A percentile compares a stretch with the other conserved stretches of the same genome.
Conservation (phyloP, 2,888 invertebrate genomes). For the Tholera decimalis region DNA sequence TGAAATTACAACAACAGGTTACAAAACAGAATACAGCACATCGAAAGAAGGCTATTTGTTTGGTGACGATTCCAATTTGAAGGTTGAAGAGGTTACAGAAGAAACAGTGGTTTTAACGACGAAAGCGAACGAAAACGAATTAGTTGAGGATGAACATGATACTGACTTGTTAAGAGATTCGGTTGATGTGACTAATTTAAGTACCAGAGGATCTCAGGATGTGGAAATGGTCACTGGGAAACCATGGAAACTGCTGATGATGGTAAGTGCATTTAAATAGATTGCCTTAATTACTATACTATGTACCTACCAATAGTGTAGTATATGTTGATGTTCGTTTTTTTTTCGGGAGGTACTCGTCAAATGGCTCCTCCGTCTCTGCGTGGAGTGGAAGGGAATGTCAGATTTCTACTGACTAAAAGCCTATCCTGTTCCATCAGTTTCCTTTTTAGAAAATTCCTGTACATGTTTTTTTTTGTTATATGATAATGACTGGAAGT, state of each 20-base stretch:
- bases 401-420: too few relatives aligned
- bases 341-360: too few relatives aligned
- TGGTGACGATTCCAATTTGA: conserved; percentile 36
- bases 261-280: conserved; percentile 60
- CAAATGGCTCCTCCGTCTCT: too few relatives aligned
- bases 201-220: conserved; percentile 72
- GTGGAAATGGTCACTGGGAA: conserved; percentile 73
- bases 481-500: too few relatives aligned
- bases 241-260: conserved; percentile 33
- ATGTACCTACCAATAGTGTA: too few relatives aligned
- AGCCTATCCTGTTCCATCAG: too few relatives aligned
- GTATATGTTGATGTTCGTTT: too few relatives aligned
- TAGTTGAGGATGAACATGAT: conserved; percentile 46
- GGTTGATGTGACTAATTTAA: conserved; percentile 75
- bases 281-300: neutral
- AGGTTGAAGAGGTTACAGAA: conserved; percentile 13
- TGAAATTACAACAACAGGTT: conserved; percentile 6
- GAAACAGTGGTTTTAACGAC: conserved; percentile 44
- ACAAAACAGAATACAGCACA: conserved; percentile 31
- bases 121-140: conserved; percentile 41
- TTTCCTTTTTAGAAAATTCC: too few relatives aligned
- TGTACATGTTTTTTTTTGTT: too few relatives aligned
- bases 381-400: too few relatives aligned
- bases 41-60: conserved; percentile 61
- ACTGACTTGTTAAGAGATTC: conserved; percentile 73